Conservation (phyloP, 2,888 invertebrate species). For the Neoascia interrupta region DNA sequence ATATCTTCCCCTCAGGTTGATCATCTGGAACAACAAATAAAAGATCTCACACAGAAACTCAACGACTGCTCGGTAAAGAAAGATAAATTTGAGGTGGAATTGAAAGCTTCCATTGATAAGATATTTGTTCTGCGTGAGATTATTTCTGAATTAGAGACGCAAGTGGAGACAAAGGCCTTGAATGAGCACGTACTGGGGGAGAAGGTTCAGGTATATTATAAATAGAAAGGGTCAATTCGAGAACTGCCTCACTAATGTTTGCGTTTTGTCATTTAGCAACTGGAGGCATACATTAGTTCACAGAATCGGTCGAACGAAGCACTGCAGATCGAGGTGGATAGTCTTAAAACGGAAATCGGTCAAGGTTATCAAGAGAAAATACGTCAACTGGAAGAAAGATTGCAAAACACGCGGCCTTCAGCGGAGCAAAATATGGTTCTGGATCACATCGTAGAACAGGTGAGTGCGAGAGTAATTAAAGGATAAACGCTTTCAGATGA, state of each 20-base stretch:
- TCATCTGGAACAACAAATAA: constrained; percentile 87
- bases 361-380: constrained; percentile 76
- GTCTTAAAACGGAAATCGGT: constrained; percentile 76
- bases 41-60: constrained; percentile 84
- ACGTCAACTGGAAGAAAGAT: constrained; percentile 79
- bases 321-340: constrained; percentile 77
- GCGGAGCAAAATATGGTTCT: constrained; percentile 80
- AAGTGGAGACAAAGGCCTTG: constrained; percentile 85
- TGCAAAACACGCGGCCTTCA: constrained; percentile 80
- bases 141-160: constrained; percentile 87
- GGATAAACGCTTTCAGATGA: no score
- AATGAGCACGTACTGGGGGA: constrained; percentile 84
- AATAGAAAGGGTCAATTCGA: constrained; percentile 15
- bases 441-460: constrained; percentile 80
- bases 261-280: constrained; percentile 70
- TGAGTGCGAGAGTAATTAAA: constrained; percentile 41
- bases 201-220: constrained; percentile 75
- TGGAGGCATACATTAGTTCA: constrained; percentile 76
- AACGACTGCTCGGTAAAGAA: constrained; percentile 83
- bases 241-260: background rate
- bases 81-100: constrained; percentile 85
- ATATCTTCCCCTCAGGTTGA: constrained; percentile 83
- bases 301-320: constrained; percentile 77
- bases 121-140: constrained; percentile 87
- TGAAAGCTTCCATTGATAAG: constrained; percentile 88